Conservation (phyloP, 1,140 invertebrate species). For the Globodera rostochiensis region DNA sequence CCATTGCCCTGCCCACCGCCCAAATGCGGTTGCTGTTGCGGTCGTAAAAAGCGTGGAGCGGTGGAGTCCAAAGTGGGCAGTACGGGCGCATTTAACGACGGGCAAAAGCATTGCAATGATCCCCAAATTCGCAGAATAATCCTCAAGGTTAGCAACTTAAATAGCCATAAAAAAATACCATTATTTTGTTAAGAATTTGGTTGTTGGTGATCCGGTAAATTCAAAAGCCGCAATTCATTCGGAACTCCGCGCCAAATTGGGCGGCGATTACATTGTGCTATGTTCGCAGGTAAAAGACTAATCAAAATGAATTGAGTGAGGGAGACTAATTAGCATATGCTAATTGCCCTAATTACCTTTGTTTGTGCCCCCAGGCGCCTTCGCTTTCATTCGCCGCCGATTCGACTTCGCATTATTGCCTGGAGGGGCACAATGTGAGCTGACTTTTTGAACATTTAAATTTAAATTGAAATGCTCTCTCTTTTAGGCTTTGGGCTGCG, state of each 20-base stretch:
- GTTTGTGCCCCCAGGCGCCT: slow-evolving; percentile 39
- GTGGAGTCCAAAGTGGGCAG: slow-evolving; percentile 40
- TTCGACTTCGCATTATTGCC: slow-evolving; percentile 21
- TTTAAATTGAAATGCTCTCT: background rate
- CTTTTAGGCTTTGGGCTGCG: slow-evolving; percentile 26
- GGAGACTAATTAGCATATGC: background rate
- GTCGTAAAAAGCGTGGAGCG: slow-evolving; percentile 54
- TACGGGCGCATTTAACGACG: slow-evolving; percentile 17
- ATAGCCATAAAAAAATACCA: slow-evolving; percentile 19
- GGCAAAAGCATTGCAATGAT: slow-evolving; percentile 54
- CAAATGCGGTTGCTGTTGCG: slow-evolving; percentile 52
- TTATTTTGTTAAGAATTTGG: slow-evolving; percentile 47
- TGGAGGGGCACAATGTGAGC: slow-evolving; percentile 17
- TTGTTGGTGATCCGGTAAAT: slow-evolving; percentile 39
- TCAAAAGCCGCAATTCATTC: slow-evolving; percentile 56
- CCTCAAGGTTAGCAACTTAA: slow-evolving; percentile 43
- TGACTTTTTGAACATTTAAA: too few relatives aligned
- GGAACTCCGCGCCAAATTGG: slow-evolving; percentile 52
- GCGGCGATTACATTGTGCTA: slow-evolving; percentile 50
- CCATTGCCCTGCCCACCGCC: slow-evolving; percentile 39
- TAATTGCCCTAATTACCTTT: slow-evolving; percentile 35
- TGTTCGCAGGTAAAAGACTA: slow-evolving; percentile 34
- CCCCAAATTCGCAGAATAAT: slow-evolving; percentile 54
- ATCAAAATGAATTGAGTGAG: background rate
- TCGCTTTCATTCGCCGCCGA: slow-evolving; percentile 21